These are phyloP conservation scores for Mixornis gularis DNA, from an alignment of 2,113 vertebrate genomes.

Conservation along the genomic window DNA sequence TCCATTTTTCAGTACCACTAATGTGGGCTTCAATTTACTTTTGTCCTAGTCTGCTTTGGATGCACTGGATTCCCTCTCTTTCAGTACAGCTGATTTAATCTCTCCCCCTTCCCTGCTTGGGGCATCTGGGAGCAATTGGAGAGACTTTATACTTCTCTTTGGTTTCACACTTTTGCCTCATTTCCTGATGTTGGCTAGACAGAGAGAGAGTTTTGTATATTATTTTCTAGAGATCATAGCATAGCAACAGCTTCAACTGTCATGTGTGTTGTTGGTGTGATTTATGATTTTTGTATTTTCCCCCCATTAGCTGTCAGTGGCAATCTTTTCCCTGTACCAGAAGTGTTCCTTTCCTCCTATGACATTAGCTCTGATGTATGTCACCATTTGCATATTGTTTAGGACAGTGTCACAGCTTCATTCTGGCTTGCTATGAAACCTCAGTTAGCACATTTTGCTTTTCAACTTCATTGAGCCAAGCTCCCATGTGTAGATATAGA, in stretches of 20 bases:
- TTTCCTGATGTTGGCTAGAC: not conserved
- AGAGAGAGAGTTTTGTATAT: not conserved
- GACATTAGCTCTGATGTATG: not conserved
- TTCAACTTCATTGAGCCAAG: not conserved
- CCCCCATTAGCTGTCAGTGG: not conserved
- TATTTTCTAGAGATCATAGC: not conserved
- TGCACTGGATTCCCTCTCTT: not conserved
- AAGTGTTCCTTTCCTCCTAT: not conserved
- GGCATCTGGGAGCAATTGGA: slow-evolving; percentile 3
- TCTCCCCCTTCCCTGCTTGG: not conserved
- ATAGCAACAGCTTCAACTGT: not conserved
- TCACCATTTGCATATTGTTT: not conserved
- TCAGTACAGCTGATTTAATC: slow-evolving; percentile 27
- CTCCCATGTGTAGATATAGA: not conserved
- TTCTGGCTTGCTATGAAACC: not conserved
- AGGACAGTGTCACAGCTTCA: not conserved
- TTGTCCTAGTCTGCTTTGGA: not conserved
- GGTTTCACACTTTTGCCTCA: not conserved
- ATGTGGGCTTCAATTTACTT: slow-evolving; percentile 15
- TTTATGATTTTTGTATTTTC: not conserved
- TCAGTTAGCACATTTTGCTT: not conserved
- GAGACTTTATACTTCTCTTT: not conserved
- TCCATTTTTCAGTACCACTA: not conserved
- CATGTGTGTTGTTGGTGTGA: not conserved
- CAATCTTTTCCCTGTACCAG: not conserved